A percentile compares a stretch with the other conserved stretches of the same genome.
These are phyloP conservation scores for Epinotia nisella DNA, from an alignment of 2,888 invertebrate species.

Conservation along the genomic window DNA sequence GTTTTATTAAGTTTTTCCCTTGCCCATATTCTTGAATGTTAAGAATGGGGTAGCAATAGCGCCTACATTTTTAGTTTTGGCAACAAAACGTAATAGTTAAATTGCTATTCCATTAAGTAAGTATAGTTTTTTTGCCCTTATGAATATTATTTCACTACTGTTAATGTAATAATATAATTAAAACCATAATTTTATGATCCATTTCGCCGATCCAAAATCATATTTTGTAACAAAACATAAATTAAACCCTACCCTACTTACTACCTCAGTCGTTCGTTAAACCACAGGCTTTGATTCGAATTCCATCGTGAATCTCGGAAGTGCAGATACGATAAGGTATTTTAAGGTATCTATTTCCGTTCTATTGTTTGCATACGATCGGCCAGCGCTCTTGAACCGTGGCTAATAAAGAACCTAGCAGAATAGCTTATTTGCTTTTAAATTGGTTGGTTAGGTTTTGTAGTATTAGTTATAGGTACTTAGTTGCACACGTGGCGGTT, in stretches of 20 bases:
- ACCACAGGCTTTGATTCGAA: neutral
- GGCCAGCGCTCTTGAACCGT: conserved; percentile 62
- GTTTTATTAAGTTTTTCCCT: neutral
- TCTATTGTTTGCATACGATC: conserved; percentile 59
- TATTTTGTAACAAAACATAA: neutral
- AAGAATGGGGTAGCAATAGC: conserved; percentile 1
- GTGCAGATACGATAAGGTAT: conserved; percentile 23
- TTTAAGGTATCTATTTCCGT: conserved; percentile 50
- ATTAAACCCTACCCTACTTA: too few species aligned
- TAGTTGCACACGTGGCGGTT: neutral
- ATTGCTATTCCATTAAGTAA: neutral
- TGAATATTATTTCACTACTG: neutral
- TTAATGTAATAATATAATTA: neutral
- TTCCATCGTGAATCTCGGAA: conserved; percentile 7
- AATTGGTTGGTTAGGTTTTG: conserved; percentile 1
- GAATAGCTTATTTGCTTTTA: conserved; percentile 3
- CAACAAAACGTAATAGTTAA: conserved; percentile 5
- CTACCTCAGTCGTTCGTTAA: too few species aligned
- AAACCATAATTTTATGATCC: neutral
- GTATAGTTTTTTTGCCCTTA: neutral
- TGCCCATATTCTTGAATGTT: neutral
- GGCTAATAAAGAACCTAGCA: conserved; percentile 37
- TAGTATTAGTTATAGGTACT: neutral
- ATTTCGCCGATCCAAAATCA: neutral
- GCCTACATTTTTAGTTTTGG: neutral